A percentile compares a stretch with the other conserved stretches of the same genome.
These are phyloP conservation scores for Bombyx mandarina DNA, from an alignment of 1,140 invertebrate genomes.

Conservation along the genomic window DNA sequence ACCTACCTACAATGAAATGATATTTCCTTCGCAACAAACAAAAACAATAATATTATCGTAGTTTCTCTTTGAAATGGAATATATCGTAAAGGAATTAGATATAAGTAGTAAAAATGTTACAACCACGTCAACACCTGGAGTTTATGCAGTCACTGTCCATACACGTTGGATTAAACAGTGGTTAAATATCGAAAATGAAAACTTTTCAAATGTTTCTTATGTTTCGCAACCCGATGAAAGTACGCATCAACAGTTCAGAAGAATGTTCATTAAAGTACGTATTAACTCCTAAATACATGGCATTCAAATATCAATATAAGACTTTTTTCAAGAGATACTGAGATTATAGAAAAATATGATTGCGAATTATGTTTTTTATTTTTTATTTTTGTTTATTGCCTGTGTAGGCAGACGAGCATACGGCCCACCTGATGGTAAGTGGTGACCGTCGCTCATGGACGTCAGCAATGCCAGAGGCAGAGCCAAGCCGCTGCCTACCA, in stretches of 20 bases:
- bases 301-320: background rate
- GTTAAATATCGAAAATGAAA: slow-evolving; percentile 72
- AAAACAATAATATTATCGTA: slow-evolving; percentile 44
- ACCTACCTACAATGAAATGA: background rate
- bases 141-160: slow-evolving; percentile 76
- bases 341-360: too few relatives aligned
- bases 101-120: slow-evolving; percentile 77
- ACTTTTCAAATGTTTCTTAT: slow-evolving; percentile 66
- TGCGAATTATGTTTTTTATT: too few relatives aligned
- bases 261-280: slow-evolving; percentile 73
- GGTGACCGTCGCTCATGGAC: too few relatives aligned
- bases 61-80: slow-evolving; percentile 65
- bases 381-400: too few relatives aligned
- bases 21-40: slow-evolving; percentile 37
- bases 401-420: too few relatives aligned
- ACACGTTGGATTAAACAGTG: slow-evolving; percentile 78
- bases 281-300: slow-evolving; percentile 7
- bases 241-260: slow-evolving; percentile 72
- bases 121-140: slow-evolving; percentile 65
- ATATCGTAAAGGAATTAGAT: slow-evolving; percentile 75
- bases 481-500: too few relatives aligned
- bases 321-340: background rate
- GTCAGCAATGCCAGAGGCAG: too few relatives aligned
- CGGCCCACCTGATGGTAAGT: too few relatives aligned
- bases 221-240: slow-evolving; percentile 70